phyloP scores from a whole-genome alignment of 2,113 vertebrate genomes.

The Trinectes maculatus region DNA sequence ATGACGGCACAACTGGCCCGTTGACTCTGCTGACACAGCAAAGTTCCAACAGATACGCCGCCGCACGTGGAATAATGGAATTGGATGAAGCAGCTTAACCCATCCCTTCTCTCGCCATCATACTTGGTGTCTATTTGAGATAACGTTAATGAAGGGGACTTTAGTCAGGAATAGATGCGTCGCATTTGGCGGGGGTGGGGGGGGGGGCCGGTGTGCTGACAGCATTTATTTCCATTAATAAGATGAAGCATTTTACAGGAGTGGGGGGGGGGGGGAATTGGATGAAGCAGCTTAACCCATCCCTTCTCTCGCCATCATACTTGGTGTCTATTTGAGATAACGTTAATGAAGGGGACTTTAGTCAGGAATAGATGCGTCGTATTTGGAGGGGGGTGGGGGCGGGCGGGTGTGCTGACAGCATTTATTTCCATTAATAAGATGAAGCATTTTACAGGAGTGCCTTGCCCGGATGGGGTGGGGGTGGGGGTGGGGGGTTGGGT shows the following conservation, averaged over 20 bases:
- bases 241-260: constrained; percentile 60
- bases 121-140: constrained; percentile 78
- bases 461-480: constrained; percentile 62
- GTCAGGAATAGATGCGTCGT: constrained; percentile 74
- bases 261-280: no score
- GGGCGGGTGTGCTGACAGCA: constrained; percentile 55
- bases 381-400: constrained; percentile 22
- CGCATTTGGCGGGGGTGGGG: constrained; percentile 44
- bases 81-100: constrained; percentile 81
- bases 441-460: constrained; percentile 52
- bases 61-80: constrained; percentile 76
- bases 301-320: constrained; percentile 67
- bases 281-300: constrained; percentile 78
- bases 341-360: constrained; percentile 81
- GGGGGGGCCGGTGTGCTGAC: constrained; percentile 42
- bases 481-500: constrained; percentile 53
- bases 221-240: constrained; percentile 78
- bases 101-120: constrained; percentile 64
- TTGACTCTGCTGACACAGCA: constrained; percentile 67
- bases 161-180: constrained; percentile 72
- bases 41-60: constrained; percentile 64
- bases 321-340: constrained; percentile 81
- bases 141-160: constrained; percentile 83
- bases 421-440: constrained; percentile 77
- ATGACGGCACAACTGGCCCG: constrained; percentile 14